A percentile compares a stretch with the other conserved stretches of the same genome.
These are phyloP conservation scores for Sander vitreus DNA, from an alignment of 2,113 vertebrate species.

Conservation along the genomic window DNA sequence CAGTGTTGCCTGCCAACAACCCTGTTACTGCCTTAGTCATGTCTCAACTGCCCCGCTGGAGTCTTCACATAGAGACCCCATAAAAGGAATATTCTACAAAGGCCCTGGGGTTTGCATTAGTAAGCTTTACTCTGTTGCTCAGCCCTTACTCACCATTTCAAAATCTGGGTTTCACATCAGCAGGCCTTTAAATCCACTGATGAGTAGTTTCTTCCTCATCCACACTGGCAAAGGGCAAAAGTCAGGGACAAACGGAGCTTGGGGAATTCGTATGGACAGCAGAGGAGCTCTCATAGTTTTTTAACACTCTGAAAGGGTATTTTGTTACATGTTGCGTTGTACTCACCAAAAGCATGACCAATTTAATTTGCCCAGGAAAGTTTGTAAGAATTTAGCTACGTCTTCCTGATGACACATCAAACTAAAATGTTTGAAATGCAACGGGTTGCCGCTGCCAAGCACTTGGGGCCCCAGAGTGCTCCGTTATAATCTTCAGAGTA, in stretches of 20 bases:
- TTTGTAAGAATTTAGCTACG: conserved; percentile 52
- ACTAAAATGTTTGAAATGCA: conserved; percentile 77
- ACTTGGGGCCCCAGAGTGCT: conserved; percentile 27
- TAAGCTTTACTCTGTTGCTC: conserved; percentile 63
- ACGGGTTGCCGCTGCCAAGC: conserved; percentile 58
- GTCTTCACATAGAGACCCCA: conserved; percentile 63
- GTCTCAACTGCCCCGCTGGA: conserved; percentile 46
- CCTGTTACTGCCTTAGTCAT: conserved; percentile 69
- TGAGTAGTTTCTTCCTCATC: conserved; percentile 70
- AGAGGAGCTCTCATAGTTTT: conserved; percentile 42
- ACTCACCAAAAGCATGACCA: conserved; percentile 67
- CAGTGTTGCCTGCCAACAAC: conserved; percentile 56
- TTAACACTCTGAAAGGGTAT: conserved; percentile 39
- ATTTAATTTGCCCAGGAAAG: conserved; percentile 72
- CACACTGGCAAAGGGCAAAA: conserved; percentile 41
- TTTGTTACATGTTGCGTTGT: conserved; percentile 61
- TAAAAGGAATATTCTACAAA: conserved; percentile 75
- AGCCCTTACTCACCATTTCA: conserved; percentile 76
- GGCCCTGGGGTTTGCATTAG: conserved; percentile 64
- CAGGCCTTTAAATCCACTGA: conserved; percentile 54
- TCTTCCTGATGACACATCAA: conserved; percentile 78
- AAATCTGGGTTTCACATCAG: conserved; percentile 69
- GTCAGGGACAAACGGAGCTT: conserved; percentile 36
- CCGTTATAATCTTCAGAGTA: conserved; percentile 36
- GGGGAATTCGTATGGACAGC: conserved; percentile 43